phyloP scores from a whole-genome alignment of 2,888 invertebrate species.

The Eupithecia tripunctaria region DNA sequence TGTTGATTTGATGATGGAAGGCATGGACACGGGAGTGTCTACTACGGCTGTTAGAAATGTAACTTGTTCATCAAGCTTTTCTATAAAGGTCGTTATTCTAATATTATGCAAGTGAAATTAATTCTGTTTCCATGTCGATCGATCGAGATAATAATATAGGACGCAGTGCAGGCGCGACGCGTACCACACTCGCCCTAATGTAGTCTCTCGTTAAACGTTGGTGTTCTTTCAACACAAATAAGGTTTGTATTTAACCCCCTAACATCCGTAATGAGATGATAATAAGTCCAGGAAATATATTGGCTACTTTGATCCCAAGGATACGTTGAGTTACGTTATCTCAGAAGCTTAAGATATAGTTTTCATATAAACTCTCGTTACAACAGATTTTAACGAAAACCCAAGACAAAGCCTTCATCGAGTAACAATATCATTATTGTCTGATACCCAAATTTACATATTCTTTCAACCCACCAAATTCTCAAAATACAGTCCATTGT shows the following conservation, averaged over 20 bases:
- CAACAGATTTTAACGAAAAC: neutral
- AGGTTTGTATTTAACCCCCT: too few relatives aligned
- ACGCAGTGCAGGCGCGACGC: too few relatives aligned
- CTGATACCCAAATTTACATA: constrained; percentile 38
- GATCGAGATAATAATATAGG: too few relatives aligned
- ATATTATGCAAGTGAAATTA: neutral
- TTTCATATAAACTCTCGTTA: neutral
- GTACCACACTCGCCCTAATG: too few relatives aligned
- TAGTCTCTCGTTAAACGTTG: too few relatives aligned
- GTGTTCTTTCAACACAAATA: too few relatives aligned
- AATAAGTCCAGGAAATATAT: neutral
- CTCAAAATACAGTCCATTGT: constrained; percentile 37
- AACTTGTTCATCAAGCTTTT: neutral
- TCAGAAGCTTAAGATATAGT: neutral
- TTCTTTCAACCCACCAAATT: constrained; percentile 36
- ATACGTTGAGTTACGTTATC: neutral
- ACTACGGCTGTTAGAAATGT: neutral
- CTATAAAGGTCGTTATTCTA: neutral
- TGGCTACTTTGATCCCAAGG: neutral
- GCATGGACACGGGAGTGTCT: neutral
- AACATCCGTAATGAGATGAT: too few relatives aligned
- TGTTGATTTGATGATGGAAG: neutral
- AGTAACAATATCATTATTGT: constrained; percentile 28
- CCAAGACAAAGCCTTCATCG: constrained; percentile 17
- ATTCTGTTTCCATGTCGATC: neutral